phyloP scores from a whole-genome alignment of 1,140 invertebrate genomes.

The Drosophila paulistorum region DNA sequence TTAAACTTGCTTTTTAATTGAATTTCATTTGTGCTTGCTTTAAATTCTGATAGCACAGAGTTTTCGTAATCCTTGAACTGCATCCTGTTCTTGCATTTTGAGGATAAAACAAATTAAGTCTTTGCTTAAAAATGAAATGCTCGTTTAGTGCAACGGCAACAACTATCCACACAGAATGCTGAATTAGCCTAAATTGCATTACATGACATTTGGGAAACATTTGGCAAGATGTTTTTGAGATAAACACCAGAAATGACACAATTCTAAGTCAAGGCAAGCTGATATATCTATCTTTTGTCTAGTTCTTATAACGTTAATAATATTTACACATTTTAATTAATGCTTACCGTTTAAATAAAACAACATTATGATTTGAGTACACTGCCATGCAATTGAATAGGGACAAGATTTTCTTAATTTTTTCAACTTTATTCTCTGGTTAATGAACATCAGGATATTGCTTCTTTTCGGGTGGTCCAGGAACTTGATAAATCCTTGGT shows the following conservation, averaged over 20 bases:
- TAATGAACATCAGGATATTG: no score
- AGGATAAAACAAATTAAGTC: constrained; percentile 9
- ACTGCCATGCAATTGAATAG: no score
- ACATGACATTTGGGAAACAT: neutral
- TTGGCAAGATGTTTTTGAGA: neutral
- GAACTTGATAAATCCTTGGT: no score
- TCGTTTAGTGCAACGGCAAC: neutral
- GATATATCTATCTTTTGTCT: no score
- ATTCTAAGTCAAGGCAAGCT: no score
- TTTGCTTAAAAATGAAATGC: neutral
- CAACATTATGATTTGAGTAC: no score
- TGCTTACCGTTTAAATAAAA: no score
- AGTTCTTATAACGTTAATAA: no score
- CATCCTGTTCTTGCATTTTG: constrained; percentile 8
- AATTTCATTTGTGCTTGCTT: constrained; percentile 18
- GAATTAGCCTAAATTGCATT: neutral
- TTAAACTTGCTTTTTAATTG: constrained; percentile 17
- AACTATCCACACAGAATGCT: neutral
- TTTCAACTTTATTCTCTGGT: no score
- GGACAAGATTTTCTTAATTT: no score
- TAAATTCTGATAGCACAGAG: constrained; percentile 1
- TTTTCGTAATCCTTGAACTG: neutral
- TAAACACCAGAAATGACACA: neutral
- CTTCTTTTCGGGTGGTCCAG: no score
- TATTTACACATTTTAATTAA: no score